These are phyloP conservation scores for Cyprinodon brontotheroides DNA, from an alignment of 2,113 vertebrate species.

Conservation along the genomic window DNA sequence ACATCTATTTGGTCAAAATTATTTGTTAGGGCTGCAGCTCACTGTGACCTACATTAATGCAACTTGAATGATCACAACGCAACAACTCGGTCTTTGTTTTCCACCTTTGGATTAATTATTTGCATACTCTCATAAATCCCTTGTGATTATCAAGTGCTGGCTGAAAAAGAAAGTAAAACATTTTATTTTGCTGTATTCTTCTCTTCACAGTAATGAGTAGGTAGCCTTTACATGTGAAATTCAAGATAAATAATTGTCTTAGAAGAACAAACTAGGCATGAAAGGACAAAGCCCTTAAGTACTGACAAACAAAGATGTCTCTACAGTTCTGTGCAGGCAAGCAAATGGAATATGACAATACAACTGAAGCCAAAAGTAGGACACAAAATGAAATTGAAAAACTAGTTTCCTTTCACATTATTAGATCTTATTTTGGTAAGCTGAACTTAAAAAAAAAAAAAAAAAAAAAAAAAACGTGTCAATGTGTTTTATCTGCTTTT, in stretches of 20 bases:
- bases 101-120: neutral
- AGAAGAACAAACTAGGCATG: neutral
- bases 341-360: neutral
- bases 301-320: neutral
- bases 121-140: neutral
- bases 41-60: conserved; percentile 8
- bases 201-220: neutral
- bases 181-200: neutral
- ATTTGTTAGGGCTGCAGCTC: neutral
- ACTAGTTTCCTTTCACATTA: neutral
- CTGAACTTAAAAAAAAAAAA: neutral
- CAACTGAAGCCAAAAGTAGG: neutral
- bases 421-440: neutral
- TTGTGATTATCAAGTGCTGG: neutral
- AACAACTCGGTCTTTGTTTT: conserved; percentile 48
- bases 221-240: neutral
- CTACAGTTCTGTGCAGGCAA: neutral
- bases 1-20: neutral
- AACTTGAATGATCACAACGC: neutral
- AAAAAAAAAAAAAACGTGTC: neutral
- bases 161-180: neutral
- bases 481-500: neutral
- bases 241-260: neutral
- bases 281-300: neutral
- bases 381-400: neutral